These are phyloP conservation scores for Rhodinocichla rosea DNA, from an alignment of 2,113 vertebrate species.

Conservation along the genomic window DNA sequence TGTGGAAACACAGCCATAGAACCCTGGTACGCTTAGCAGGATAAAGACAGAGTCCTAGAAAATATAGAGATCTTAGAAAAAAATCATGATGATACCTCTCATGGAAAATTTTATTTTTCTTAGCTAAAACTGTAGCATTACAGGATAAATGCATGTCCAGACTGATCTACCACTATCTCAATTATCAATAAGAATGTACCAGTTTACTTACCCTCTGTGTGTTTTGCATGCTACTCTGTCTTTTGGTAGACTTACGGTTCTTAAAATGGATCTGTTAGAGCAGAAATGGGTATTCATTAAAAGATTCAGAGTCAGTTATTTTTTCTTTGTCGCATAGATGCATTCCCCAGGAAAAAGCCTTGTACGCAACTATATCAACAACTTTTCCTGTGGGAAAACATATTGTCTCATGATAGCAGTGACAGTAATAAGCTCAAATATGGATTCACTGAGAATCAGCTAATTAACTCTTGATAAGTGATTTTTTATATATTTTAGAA, in stretches of 20 bases:
- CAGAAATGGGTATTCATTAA: background rate
- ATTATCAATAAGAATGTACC: fast-evolving
- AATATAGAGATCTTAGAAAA: background rate
- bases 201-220: background rate
- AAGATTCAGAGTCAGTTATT: background rate
- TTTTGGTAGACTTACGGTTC: background rate
- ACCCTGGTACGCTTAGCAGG: background rate
- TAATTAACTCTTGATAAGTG: background rate
- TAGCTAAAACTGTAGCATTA: background rate
- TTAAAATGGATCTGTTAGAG: background rate
- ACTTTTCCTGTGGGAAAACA: background rate
- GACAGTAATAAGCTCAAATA: background rate
- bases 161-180: background rate
- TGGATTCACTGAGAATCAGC: background rate
- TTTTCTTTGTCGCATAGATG: background rate
- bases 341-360: background rate
- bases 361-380: background rate
- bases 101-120: background rate
- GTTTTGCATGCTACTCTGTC: background rate
- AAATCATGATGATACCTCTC: fast-evolving
- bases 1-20: background rate
- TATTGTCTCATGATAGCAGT: background rate
- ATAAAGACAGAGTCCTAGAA: background rate
- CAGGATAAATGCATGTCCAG: background rate
- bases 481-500: background rate